Evolutionary conservation across 1,140 invertebrate species (phyloP).

Genomic region (Scaptomyza hsui): DNA sequence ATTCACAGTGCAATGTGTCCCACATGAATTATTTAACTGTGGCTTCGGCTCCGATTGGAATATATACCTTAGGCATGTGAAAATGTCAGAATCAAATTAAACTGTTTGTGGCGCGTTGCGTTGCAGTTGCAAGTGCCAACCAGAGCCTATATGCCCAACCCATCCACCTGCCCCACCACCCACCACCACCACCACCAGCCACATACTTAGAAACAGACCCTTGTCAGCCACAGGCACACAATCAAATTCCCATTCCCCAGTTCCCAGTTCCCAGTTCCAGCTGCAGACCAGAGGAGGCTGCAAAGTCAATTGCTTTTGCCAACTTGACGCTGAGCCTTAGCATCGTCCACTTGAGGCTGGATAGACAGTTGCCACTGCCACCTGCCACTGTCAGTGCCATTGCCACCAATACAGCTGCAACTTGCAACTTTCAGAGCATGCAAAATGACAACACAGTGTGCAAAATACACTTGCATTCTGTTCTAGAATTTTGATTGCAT

Average conservation of each 20-base stretch:
- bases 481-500: neutral
- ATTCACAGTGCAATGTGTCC: slow-evolving; percentile 19
- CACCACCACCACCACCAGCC: too few species aligned
- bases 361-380: slow-evolving; percentile 28
- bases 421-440: slow-evolving; percentile 1
- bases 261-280: neutral
- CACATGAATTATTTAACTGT: slow-evolving; percentile 43
- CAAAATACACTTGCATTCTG: neutral
- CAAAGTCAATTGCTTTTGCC: slow-evolving; percentile 58
- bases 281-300: neutral
- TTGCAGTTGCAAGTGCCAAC: neutral
- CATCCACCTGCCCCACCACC: neutral
- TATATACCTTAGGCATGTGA: slow-evolving; percentile 25
- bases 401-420: neutral
- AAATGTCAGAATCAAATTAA: slow-evolving; percentile 41
- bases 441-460: slow-evolving; percentile 5
- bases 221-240: slow-evolving; percentile 5
- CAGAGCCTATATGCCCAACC: neutral
- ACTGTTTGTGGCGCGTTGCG: slow-evolving; percentile 14
- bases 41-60: slow-evolving; percentile 30
- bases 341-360: slow-evolving; percentile 18
- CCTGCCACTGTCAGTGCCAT: neutral
- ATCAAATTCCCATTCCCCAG: neutral
- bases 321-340: slow-evolving; percentile 54
- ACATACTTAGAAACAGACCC: slow-evolving; percentile 5